Evolutionary conservation across 2,888 invertebrate genomes (phyloP), one percentile per base, ranked within the genome.

Genomic region (Hypomecis atomaria): DNA sequence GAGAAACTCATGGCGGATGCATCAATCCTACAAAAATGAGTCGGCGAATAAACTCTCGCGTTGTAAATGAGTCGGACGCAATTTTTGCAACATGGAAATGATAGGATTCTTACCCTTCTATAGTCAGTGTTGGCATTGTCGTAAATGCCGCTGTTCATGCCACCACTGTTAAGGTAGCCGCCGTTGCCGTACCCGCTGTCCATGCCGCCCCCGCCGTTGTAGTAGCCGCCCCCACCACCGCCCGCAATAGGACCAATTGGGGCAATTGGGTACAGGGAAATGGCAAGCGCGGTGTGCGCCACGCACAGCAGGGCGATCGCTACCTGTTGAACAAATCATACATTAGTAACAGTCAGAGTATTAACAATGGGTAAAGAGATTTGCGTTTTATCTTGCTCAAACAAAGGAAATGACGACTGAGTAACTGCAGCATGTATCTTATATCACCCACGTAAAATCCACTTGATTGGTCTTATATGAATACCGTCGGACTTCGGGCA

Each of bases 241-340:
- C 23, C 23, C n/a, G n/a, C n/a, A 3, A 23, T 23, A 3, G 23
- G 23, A 23, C 23, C 23, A 3, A 23, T 23, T 1, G 23, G 23
- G 23, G 23, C 23, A 1, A 23, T 23, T 23, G 23, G 23, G 23
- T 23, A 23, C 23, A 23, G 23, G 23, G 23, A 23, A 44, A 11
- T 40, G 45, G 8, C 34, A 4, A 6, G 37, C 40, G 33, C 44
- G 23, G 23, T 23, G 1, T 23, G 42, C 47, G 36, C 58, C 40
- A 53, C n/a, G 40, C 40, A 56, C 8, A 42, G 10, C 13, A 53
- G 6, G 2, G 45, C 53, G 23, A 48, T 37, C 13, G 57, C 42
- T 11, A 62, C 40, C 62, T 62, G 61, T 38, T 5, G n/a, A 43
- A 42, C 7, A 42, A 48, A 8, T 38, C 6, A 38, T 38, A 9